Conservation (phyloP, 2,888 invertebrate genomes). For the Pherbina coryleti region DNA sequence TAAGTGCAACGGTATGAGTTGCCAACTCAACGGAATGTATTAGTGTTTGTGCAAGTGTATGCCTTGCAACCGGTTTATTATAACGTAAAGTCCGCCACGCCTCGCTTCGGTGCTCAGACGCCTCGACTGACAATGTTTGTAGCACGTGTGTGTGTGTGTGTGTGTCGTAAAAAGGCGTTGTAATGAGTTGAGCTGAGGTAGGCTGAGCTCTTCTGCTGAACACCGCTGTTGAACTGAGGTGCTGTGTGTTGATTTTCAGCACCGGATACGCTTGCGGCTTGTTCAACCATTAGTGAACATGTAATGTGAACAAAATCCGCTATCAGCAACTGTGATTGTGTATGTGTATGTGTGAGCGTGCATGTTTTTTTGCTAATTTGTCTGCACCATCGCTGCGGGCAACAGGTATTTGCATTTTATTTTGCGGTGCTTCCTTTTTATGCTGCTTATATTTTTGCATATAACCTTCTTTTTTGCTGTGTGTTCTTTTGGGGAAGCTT, state of each 20-base stretch:
- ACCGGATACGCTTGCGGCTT: conserved; percentile 63
- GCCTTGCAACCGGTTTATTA: conserved; percentile 27
- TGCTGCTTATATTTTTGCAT: not conserved
- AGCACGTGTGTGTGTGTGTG: not conserved
- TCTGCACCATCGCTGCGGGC: conserved; percentile 24
- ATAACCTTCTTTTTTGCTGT: not conserved
- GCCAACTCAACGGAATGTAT: conserved; percentile 29
- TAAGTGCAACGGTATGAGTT: conserved; percentile 44
- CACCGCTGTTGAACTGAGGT: not conserved
- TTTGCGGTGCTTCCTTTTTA: not conserved
- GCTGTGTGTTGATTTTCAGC: conserved; percentile 35
- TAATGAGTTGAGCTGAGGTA: not conserved
- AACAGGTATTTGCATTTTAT: conserved; percentile 40
- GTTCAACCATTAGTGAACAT: conserved; percentile 68
- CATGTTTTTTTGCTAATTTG: conserved; percentile 28
- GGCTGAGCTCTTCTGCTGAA: not conserved
- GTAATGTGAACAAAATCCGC: conserved; percentile 52
- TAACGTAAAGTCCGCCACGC: not conserved
- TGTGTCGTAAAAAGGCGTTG: not conserved
- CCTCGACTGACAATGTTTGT: not conserved
- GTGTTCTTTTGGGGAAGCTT: not conserved
- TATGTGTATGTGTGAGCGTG: conserved; percentile 28
- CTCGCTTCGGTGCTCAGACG: not conserved
- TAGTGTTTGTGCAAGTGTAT: conserved; percentile 6
- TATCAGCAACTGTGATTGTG: conserved; percentile 37